Base-by-base conservation (phyloP, 1,140 invertebrate species). In the Galendromus occidentalis region DNA sequence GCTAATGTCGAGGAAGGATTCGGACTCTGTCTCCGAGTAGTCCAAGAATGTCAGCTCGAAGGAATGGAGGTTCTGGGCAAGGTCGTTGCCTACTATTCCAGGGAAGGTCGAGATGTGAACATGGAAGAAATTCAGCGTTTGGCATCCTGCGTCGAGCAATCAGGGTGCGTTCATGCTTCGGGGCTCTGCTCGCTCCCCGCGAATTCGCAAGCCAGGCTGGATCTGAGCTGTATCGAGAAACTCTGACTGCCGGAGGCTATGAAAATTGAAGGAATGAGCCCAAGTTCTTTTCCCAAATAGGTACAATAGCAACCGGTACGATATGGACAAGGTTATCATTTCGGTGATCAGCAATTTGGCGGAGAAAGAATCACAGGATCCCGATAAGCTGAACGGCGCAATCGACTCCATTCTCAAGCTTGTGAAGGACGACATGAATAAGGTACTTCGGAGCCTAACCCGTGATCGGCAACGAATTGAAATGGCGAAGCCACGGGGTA, bases 311-410 rank as follows among this genome's bases (percentile, higher is more conserved):
- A 25, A 59, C 12, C 51, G 25, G 20, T 59, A 59, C 22, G 22
- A 59, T 22, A 59, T 59, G 51, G 51, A 59, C 51, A 59, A 59
- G 22, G 51, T 59, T 6, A 20, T 59, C 22, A 59, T 59, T 29
- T 17, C 51, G 33, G 51, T 59, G 12, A 18, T 59, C 14, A 14
- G 1, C 51, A 9, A 6, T 25, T 18, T 59, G 6, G 12, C 25
- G 2, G 25, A 22, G 14, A 59, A 25, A 9, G 9, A 59, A 1
- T 17, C 51, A 14, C 17, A 22, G 4, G 51, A 59, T 25, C 51
- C 51, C 6, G 51, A 59, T 25, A 59, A 59, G 20, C 1, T 25
- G 51, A 59, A 59, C 9, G 1, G 2, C 22, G 9, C 33, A 6
- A 33, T 59, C 25, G 51, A 59, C 51, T 59, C 51, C 6, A 17